phyloP scores from a whole-genome alignment of 2,888 invertebrate genomes.

The Idaea straminata region DNA sequence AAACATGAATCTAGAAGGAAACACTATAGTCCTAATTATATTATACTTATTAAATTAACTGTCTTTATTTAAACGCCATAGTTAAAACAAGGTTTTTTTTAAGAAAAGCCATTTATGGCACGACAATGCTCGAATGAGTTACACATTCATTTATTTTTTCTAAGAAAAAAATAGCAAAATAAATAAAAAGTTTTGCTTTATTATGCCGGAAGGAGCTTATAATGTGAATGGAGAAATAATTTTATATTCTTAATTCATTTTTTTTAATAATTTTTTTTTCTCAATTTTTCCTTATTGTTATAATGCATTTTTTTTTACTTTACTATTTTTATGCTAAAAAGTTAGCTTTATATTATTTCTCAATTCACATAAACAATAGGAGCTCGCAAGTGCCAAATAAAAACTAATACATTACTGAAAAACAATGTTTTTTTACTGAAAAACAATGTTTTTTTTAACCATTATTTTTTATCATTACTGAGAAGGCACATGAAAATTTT shows the following conservation, averaged over 20 bases:
- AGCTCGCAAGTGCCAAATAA: constrained; percentile 59
- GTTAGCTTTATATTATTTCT: constrained; percentile 12
- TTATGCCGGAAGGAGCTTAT: constrained; percentile 14
- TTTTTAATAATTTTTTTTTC: not conserved
- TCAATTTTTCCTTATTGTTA: too few relatives aligned
- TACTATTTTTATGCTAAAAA: not conserved
- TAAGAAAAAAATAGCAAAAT: constrained; percentile 29
- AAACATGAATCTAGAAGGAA: constrained; percentile 80
- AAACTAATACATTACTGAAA: constrained; percentile 52
- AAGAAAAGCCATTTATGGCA: constrained; percentile 27
- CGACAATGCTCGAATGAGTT: constrained; percentile 25
- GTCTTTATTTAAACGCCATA: constrained; percentile 69
- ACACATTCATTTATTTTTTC: constrained; percentile 6
- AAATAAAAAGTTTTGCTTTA: constrained; percentile 18
- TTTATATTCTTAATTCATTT: not conserved
- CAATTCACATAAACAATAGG: constrained; percentile 21
- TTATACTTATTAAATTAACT: constrained; percentile 77
- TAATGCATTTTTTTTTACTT: too few relatives aligned
- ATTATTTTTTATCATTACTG: constrained; percentile 51
- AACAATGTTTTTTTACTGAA: not conserved
- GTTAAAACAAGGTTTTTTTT: constrained; percentile 42
- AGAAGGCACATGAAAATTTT: constrained; percentile 78
- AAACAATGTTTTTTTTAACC: constrained; percentile 11
- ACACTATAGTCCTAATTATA: constrained; percentile 77
- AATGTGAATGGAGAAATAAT: constrained; percentile 14